phyloP scores from a whole-genome alignment of 1,140 invertebrate genomes.

The Halyomorpha halys region DNA sequence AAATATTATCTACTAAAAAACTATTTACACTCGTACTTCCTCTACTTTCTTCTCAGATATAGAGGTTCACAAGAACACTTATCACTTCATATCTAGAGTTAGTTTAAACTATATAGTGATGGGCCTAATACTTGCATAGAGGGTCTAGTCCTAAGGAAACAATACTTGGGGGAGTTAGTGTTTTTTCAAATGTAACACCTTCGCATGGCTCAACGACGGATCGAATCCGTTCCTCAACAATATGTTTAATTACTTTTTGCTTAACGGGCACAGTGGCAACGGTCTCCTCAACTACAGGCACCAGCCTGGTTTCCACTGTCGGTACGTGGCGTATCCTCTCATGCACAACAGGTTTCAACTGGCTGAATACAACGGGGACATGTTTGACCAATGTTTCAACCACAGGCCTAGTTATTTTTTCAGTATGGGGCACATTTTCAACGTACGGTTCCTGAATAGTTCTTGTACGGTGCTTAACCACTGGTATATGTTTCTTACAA shows the following conservation, averaged over 20 bases:
- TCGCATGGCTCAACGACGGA: no score
- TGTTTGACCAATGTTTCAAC: conserved; percentile 17
- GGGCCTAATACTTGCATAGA: no score
- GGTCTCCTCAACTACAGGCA: conserved; percentile 19
- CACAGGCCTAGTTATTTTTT: neutral
- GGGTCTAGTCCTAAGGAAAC: no score
- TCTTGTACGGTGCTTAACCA: neutral
- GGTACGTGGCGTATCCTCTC: conserved; percentile 13
- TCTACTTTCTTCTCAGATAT: no score
- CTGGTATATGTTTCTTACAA: neutral
- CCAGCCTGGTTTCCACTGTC: conserved; percentile 10
- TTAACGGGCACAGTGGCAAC: conserved; percentile 21
- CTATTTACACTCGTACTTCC: no score
- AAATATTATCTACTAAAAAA: no score
- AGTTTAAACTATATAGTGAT: no score
- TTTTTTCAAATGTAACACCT: no score
- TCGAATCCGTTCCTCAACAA: conserved; percentile 8
- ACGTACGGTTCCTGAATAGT: conserved; percentile 7
- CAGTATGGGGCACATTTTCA: conserved; percentile 15
- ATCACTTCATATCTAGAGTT: no score
- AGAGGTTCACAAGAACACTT: no score
- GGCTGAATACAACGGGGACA: conserved; percentile 15
- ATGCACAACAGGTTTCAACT: conserved; percentile 11
- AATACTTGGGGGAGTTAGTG: no score
- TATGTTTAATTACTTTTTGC: conserved; percentile 15